Conservation (phyloP, 2,797 vertebrate species). For the Sebastes umbrosus region DNA sequence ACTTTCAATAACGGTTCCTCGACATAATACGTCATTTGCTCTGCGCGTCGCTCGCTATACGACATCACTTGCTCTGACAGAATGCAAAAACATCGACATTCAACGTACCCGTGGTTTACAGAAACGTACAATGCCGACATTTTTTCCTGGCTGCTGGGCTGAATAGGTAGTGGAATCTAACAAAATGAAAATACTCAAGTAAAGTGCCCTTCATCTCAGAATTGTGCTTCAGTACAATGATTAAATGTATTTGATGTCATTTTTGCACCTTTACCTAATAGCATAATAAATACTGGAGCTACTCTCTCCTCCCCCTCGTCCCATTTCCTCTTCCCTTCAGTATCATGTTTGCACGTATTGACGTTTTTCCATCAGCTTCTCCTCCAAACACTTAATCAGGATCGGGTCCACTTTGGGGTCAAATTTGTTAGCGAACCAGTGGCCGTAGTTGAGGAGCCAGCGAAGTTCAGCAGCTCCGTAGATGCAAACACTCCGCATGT, state of each 20-base stretch:
- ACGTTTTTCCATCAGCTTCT: slow-evolving; percentile 87
- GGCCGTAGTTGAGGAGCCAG: slow-evolving; percentile 90
- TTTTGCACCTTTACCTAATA: neutral
- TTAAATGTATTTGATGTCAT: neutral
- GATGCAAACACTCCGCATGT: slow-evolving; percentile 92
- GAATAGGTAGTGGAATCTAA: neutral
- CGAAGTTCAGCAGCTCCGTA: slow-evolving; percentile 90
- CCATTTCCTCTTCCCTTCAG: slow-evolving; percentile 1
- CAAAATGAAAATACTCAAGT: neutral
- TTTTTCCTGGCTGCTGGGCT: neutral
- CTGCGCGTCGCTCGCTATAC: neutral
- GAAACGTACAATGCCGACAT: neutral
- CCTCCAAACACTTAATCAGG: slow-evolving; percentile 89
- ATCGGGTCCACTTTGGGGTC: slow-evolving; percentile 92
- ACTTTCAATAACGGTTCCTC: neutral
- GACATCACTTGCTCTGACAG: no score
- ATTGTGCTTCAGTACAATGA: neutral
- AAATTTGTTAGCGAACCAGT: slow-evolving; percentile 97
- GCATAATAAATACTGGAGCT: neutral
- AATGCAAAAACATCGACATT: neutral
- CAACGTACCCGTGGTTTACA: neutral
- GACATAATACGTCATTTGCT: no score
- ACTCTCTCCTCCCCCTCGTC: neutral
- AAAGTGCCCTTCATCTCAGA: neutral
- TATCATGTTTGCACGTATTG: slow-evolving; percentile 65